These are phyloP conservation scores for Ceramica pisi DNA, from an alignment of 2,888 invertebrate genomes.

Conservation along the genomic window DNA sequence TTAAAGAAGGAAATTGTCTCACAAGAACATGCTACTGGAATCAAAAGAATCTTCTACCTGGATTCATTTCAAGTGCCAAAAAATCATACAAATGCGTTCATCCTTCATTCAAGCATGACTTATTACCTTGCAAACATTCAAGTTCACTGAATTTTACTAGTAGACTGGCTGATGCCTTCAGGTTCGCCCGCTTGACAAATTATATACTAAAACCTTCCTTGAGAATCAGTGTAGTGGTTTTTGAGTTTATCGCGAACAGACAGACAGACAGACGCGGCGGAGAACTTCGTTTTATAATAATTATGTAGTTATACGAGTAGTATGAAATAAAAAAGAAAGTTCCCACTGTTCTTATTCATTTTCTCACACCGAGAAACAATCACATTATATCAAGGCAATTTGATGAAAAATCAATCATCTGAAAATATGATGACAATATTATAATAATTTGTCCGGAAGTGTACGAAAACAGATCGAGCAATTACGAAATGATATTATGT, in stretches of 20 bases:
- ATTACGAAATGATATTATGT: not conserved
- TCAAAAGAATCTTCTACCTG: not conserved
- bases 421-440: not conserved
- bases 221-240: too few relatives aligned
- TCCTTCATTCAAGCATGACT: too few relatives aligned
- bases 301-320: too few relatives aligned
- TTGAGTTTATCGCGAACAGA: too few relatives aligned
- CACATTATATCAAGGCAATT: not conserved
- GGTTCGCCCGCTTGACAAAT: too few relatives aligned
- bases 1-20: not conserved
- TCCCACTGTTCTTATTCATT: not conserved
- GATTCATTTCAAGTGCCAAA: too few relatives aligned
- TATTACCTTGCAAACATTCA: not conserved
- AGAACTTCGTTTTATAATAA: too few relatives aligned
- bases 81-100: too few relatives aligned
- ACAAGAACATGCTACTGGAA: not conserved
- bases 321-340: not conserved
- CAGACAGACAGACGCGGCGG: too few relatives aligned
- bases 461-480: slow-evolving; percentile 19
- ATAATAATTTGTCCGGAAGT: slow-evolving; percentile 13
- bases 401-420: not conserved
- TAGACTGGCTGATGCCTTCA: too few relatives aligned
- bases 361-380: not conserved
- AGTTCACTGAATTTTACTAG: not conserved
- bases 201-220: too few relatives aligned